Evolutionary conservation across 2,113 vertebrate species (phyloP).

Genomic region (Tupaia chinensis): DNA sequence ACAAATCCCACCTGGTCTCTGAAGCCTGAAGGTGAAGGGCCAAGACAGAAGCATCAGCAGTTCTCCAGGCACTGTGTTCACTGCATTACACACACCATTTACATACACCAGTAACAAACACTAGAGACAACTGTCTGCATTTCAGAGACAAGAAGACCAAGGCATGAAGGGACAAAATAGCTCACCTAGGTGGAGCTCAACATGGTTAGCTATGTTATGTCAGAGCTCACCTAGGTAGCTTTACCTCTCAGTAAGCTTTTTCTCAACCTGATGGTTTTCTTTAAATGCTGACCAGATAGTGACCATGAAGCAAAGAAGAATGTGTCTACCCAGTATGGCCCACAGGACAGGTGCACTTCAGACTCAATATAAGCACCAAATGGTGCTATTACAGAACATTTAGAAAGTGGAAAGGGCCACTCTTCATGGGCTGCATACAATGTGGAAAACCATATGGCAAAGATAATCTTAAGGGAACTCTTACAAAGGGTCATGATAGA

Average conservation of each 20-base stretch:
- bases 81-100: neutral
- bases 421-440: neutral
- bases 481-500: neutral
- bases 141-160: neutral
- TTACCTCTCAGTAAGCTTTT: neutral
- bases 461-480: constrained; percentile 4
- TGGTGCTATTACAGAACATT: neutral
- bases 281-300: neutral
- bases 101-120: neutral
- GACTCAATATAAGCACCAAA: neutral
- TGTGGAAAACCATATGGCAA: neutral
- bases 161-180: neutral
- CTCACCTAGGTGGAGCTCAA: neutral
- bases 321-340: neutral
- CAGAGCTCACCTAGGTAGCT: neutral
- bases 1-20: neutral
- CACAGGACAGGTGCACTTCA: neutral
- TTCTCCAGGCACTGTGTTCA: neutral
- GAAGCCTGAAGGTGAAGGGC: neutral
- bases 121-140: neutral
- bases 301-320: neutral
- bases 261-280: neutral
- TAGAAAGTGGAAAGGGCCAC: neutral
- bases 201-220: too few species aligned
- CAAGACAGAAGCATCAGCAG: neutral